These are phyloP conservation scores for Drosophila infuscata DNA, from an alignment of 2,888 invertebrate species.

Conservation along the genomic window DNA sequence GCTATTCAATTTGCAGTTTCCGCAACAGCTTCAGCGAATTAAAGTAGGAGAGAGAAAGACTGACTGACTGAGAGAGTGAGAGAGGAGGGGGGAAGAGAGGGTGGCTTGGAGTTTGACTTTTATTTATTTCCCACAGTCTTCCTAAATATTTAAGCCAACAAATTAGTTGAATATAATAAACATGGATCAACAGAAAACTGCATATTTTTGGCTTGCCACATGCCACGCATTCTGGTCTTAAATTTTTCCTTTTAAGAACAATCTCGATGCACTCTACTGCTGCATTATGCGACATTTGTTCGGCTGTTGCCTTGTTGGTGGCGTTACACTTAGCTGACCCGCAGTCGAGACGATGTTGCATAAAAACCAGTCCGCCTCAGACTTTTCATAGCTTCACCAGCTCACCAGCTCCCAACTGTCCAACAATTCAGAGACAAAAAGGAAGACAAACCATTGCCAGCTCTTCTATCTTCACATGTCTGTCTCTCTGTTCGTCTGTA, in stretches of 20 bases:
- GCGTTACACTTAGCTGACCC: slow-evolving; percentile 72
- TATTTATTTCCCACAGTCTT: slow-evolving; percentile 16
- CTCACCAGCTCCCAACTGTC: slow-evolving; percentile 32
- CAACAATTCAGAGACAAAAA: slow-evolving; percentile 30
- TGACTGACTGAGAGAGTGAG: background rate
- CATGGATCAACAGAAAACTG: slow-evolving; percentile 4
- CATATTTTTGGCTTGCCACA: background rate
- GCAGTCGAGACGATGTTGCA: slow-evolving; percentile 44
- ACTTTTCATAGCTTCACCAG: slow-evolving; percentile 25
- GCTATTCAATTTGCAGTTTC: slow-evolving; percentile 40
- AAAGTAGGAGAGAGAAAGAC: background rate
- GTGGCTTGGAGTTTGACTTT: slow-evolving; percentile 1
- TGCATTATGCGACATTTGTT: slow-evolving; percentile 48
- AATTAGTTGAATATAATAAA: slow-evolving; percentile 55
- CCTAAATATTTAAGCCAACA: slow-evolving; percentile 61
- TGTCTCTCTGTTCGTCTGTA: slow-evolving; percentile 24
- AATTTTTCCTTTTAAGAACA: slow-evolving; percentile 28
- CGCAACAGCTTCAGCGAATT: background rate
- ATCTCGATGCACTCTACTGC: slow-evolving; percentile 21
- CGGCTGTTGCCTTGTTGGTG: slow-evolving; percentile 48
- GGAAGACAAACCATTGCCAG: slow-evolving; percentile 8
- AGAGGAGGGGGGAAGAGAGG: background rate
- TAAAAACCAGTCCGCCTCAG: slow-evolving; percentile 34
- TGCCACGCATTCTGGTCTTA: slow-evolving; percentile 46
- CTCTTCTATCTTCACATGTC: slow-evolving; percentile 1